A percentile compares a stretch with the other conserved stretches of the same genome.
Conservation (phyloP, 2,113 vertebrate genomes). For the Eudorcas thomsonii region DNA sequence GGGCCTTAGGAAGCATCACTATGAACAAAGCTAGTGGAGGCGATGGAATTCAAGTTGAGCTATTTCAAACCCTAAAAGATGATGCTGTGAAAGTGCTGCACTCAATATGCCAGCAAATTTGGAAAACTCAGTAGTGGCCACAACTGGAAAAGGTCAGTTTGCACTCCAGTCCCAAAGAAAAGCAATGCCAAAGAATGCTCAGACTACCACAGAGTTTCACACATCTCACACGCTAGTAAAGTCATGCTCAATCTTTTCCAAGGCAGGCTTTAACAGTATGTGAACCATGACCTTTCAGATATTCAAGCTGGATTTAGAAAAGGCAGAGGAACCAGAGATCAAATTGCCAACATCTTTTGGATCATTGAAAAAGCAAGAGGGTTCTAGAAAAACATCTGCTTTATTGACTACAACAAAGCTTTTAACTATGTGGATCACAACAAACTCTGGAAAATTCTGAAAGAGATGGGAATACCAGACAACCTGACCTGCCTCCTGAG, state of each 20-base stretch:
- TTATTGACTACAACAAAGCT: neutral
- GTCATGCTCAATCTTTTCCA: neutral
- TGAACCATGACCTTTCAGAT: neutral
- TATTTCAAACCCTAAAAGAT: neutral
- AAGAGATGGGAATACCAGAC: neutral
- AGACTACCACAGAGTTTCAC: neutral
- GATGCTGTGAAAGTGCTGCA: neutral
- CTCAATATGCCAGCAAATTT: neutral
- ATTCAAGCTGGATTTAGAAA: neutral
- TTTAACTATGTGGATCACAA: neutral
- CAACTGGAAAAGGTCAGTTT: neutral
- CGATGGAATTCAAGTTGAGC: neutral
- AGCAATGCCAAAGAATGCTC: neutral
- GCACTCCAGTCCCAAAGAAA: neutral
- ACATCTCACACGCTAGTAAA: neutral
- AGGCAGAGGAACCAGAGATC: neutral
- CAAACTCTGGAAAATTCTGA: neutral
- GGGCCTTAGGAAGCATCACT: neutral
- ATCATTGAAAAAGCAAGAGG: neutral
- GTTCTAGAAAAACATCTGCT: neutral
- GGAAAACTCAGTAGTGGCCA: neutral
- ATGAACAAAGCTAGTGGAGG: neutral
- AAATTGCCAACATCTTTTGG: neutral
- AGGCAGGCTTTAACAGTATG: neutral
- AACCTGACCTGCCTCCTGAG: neutral